A percentile compares a stretch with the other conserved stretches of the same genome.
These are phyloP conservation scores for Phengaris arion DNA, from an alignment of 2,888 invertebrate genomes.

Conservation along the genomic window DNA sequence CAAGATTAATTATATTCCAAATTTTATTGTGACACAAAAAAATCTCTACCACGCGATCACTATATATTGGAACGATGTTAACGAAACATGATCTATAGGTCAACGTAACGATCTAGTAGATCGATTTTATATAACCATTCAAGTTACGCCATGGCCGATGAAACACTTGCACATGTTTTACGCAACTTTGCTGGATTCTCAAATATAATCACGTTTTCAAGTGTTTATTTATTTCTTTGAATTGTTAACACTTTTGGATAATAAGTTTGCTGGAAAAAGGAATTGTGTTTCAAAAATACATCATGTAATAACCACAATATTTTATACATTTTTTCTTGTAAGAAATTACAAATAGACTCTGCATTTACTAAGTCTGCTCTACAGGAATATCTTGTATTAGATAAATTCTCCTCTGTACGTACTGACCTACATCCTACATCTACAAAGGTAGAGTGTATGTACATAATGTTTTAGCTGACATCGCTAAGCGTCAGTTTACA, in stretches of 20 bases:
- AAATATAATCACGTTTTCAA: conserved; percentile 46
- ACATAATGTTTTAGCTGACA: too few relatives aligned
- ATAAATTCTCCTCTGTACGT: too few relatives aligned
- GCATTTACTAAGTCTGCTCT: too few relatives aligned
- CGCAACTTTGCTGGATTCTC: conserved; percentile 39
- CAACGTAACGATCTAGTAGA: background rate
- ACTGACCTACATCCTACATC: too few relatives aligned
- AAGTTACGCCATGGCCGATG: conserved; percentile 1
- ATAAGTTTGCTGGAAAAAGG: background rate
- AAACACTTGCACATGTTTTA: conserved; percentile 7
- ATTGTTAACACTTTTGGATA: background rate
- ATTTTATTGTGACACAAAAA: background rate
- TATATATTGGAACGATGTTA: background rate
- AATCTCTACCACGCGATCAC: background rate
- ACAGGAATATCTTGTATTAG: too few relatives aligned
- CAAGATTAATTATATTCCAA: too few relatives aligned
- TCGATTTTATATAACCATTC: background rate
- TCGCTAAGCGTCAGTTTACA: too few relatives aligned
- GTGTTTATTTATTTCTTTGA: conserved; percentile 16
- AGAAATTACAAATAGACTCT: background rate
- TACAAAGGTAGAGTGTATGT: too few relatives aligned
- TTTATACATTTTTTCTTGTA: background rate
- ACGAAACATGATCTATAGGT: background rate
- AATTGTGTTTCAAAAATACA: background rate
- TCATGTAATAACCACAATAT: background rate